Base-by-base conservation (phyloP, 2,113 vertebrate species). In the Phylloscopus trochiloides region DNA sequence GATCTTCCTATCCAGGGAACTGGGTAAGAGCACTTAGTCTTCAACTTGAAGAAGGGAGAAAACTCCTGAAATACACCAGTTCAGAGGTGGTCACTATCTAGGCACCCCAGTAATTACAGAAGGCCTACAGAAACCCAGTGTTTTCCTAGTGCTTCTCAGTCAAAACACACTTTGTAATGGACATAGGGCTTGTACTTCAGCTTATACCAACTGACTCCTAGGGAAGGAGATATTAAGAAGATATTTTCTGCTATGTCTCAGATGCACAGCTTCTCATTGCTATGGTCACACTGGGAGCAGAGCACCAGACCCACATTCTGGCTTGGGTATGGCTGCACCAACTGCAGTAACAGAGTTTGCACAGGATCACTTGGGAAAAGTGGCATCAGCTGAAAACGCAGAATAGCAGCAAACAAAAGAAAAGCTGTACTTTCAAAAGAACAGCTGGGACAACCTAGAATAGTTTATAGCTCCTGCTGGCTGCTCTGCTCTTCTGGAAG, bases 251-350 rank as follows among this genome's bases (percentile, higher is more conserved):
- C 54, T 52, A 1, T 18, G 29, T 50, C 38, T 76, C 42, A 65
- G 70, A 67, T 32, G 47, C 32, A 62, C 31, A 63, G 13, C 34
- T 81, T 51, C 45, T 62, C 45, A 16, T n/a, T 51, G 55, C 55
- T 43, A 3, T 43, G 84, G 29, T 66, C 47, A 47, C 42, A 12
- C 25, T 10, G 42, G 52, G 18, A 83, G 42, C 34, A 71, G 50
- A 50, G 65, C 6, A 74, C 32, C 45, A 58, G 55, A 34, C 22
- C 31, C 36, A 54, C 0, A 0, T 36, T 67, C 67, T 76, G 26
- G 32, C 43, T 82, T n/a, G 54, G 36, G 12, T 29, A 54, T 4
- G n/a, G 79, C 10, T 0, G 0, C 47, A 29, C 25, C 72, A 54
- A 12, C 42, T 10, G 17, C 14, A 5, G 29, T 25, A 45, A 34